These are phyloP conservation scores for Phymanthus crucifer DNA, from an alignment of 92 coral and sea anemone genomes.

Conservation along the genomic window DNA sequence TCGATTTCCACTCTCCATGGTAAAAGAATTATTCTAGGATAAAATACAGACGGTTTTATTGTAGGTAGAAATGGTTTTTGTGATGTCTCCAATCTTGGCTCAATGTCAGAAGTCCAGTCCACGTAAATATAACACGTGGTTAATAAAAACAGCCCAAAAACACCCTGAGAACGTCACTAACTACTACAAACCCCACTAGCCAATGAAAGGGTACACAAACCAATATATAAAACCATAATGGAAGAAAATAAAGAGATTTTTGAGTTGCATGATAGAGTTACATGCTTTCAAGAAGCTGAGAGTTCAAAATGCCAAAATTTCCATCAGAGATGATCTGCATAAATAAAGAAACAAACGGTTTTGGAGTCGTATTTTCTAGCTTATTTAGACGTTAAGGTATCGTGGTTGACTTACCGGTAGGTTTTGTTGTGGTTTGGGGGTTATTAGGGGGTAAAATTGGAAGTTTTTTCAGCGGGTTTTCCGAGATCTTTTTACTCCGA, in stretches of 20 bases:
- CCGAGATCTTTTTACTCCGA: slow-evolving; percentile 21
- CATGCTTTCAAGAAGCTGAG: slow-evolving; percentile 21
- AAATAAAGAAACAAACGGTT: neutral
- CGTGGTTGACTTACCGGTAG: slow-evolving; percentile 19
- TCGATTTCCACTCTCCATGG: slow-evolving; percentile 46
- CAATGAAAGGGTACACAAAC: neutral
- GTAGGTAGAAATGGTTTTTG: neutral
- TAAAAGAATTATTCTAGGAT: neutral
- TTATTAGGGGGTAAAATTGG: slow-evolving; percentile 12
- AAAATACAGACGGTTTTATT: neutral
- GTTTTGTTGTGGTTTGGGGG: slow-evolving; percentile 17
- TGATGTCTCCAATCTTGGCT: slow-evolving; percentile 17
- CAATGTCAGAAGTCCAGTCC: slow-evolving; percentile 20
- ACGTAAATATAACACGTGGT: slow-evolving; percentile 38
- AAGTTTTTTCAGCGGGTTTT: slow-evolving; percentile 27
- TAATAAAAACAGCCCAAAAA: slow-evolving; percentile 20
- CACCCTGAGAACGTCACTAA: slow-evolving; percentile 7
- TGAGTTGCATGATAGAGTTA: slow-evolving; percentile 15
- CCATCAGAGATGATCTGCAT: slow-evolving; percentile 14
- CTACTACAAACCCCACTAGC: neutral
- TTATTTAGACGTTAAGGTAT: neutral
- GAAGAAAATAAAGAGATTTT: slow-evolving; percentile 3
- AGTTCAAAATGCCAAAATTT: slow-evolving; percentile 36
- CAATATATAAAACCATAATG: neutral
- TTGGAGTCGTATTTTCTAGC: slow-evolving; percentile 5